Conservation (phyloP, 2,113 vertebrate genomes). For the Mola mola region DNA sequence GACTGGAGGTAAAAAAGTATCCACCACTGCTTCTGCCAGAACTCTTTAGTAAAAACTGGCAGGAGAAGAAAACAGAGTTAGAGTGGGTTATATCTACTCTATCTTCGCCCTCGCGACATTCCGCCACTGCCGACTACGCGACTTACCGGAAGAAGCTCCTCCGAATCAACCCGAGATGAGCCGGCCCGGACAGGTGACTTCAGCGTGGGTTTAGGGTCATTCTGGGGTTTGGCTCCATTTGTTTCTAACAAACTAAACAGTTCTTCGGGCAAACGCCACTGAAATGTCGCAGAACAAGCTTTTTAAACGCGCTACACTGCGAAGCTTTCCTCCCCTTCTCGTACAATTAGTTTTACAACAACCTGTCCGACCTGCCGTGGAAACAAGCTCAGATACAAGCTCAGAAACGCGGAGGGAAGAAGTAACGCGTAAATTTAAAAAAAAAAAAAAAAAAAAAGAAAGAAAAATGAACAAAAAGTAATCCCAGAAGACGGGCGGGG, state of each 20-base stretch:
- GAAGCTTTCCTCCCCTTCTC: not conserved
- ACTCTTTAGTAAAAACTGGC: too few species aligned
- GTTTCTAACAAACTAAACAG: too few species aligned
- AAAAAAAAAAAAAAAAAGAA: not conserved
- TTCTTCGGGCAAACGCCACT: not conserved
- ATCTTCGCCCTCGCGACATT: not conserved
- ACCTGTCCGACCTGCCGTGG: not conserved
- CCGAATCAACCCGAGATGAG: too few species aligned
- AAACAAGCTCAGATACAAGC: not conserved
- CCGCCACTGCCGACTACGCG: not conserved
- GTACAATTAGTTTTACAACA: conserved; percentile 7
- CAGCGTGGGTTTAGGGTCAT: too few species aligned
- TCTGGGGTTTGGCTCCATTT: too few species aligned
- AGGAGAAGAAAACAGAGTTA: too few species aligned
- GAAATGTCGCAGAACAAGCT: not conserved
- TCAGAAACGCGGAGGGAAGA: not conserved
- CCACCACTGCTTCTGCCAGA: too few species aligned
- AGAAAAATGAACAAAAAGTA: not conserved
- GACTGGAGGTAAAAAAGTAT: too few species aligned
- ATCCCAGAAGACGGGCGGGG: conserved; percentile 17
- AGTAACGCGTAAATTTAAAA: not conserved
- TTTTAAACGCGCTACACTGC: not conserved
- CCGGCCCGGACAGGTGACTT: too few species aligned
- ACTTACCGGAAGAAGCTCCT: too few species aligned
- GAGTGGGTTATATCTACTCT: too few species aligned